Evolutionary conservation across 30 jellyfish, hydroid and myxozoan species (phyloP).

Genomic region (Mastigias papua): DNA sequence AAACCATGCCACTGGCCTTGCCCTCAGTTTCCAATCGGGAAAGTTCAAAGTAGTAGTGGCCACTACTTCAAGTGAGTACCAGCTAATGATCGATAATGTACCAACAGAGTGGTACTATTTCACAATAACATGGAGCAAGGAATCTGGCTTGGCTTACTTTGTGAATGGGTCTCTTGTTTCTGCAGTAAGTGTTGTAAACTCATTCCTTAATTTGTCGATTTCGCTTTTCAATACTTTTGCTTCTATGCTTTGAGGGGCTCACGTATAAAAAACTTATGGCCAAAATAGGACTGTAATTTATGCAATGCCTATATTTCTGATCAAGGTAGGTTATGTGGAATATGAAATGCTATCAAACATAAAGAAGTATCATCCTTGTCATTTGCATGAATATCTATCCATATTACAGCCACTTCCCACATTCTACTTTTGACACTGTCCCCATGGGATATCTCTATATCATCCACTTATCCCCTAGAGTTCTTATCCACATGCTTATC

Average conservation of each 20-base stretch:
- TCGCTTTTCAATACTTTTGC: neutral
- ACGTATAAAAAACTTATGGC: no score
- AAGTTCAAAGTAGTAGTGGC: slow-evolving; percentile 49
- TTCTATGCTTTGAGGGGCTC: neutral
- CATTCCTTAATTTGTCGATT: neutral
- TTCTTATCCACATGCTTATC: no score
- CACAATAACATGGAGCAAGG: slow-evolving; percentile 72
- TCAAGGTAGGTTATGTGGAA: no score
- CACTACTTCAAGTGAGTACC: slow-evolving; percentile 38
- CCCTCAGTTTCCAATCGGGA: slow-evolving; percentile 56
- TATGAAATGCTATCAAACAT: no score
- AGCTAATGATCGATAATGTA: slow-evolving; percentile 29
- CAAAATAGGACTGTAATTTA: no score
- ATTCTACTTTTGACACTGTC: no score
- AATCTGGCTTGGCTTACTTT: slow-evolving; percentile 54
- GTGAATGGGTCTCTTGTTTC: slow-evolving; percentile 68
- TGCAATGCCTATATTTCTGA: no score
- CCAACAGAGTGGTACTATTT: slow-evolving; percentile 58
- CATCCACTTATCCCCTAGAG: no score
- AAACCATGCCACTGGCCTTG: slow-evolving; percentile 71
- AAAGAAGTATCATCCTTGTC: no score
- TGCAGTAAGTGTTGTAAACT: slow-evolving; percentile 10
- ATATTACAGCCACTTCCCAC: no score
- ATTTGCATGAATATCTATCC: no score
- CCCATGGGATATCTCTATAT: no score